phyloP scores from a whole-genome alignment of 2,888 invertebrate species.

The Loripinus fragilis region DNA sequence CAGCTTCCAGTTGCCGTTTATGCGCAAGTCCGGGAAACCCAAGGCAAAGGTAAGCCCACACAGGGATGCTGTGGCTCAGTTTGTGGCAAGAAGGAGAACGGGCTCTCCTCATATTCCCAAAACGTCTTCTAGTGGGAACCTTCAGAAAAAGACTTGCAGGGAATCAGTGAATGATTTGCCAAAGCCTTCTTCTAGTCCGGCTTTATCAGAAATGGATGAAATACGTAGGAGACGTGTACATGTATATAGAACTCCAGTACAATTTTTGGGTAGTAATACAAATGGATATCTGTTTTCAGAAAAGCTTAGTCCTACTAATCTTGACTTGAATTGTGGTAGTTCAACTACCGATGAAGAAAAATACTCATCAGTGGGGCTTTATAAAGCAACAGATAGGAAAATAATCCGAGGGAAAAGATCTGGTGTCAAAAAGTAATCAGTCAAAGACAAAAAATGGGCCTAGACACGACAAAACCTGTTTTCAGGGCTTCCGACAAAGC shows the following conservation, averaged over 20 bases:
- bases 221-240: too few species aligned
- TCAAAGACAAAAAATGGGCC: too few species aligned
- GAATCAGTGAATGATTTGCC: background rate
- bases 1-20: background rate
- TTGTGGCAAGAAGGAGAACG: conserved; percentile 55
- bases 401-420: background rate
- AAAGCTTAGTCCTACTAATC: background rate
- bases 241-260: background rate
- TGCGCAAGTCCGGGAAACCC: background rate
- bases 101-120: conserved; percentile 39
- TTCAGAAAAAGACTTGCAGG: background rate
- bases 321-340: background rate
- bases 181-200: conserved; percentile 1
- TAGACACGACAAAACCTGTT: too few species aligned
- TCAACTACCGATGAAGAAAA: too few species aligned
- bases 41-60: background rate
- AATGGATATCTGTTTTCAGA: background rate
- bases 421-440: too few species aligned
- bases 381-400: too few species aligned
- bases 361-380: too few species aligned
- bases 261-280: background rate
- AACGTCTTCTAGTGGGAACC: background rate
- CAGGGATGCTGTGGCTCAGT: conserved; percentile 42
- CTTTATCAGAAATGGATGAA: background rate
- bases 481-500: too few species aligned